Evolutionary conservation across 2,113 vertebrate species (phyloP), one percentile per base, ranked within the genome.

Genomic region (Clarias gariepinus): DNA sequence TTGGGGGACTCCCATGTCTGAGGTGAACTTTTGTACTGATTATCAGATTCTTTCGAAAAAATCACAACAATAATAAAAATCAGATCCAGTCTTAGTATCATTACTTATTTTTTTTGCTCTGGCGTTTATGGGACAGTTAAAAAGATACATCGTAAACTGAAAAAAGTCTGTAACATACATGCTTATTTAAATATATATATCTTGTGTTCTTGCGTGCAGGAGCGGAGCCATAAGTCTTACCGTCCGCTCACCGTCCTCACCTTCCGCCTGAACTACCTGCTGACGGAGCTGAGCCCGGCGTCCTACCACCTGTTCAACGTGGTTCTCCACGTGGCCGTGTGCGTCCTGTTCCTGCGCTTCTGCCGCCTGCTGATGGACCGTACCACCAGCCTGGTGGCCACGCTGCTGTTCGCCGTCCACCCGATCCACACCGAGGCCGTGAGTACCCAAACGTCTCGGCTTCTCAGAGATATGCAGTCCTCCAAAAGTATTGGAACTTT

Each of bases 1-100:
- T 92, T 99, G 98, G 98, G 98, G 98, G 78, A 99, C 98, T 10
- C 98, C 98, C 16, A 99, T 99, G 98, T 95, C 96, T 73, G 98
- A 99, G 97, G 98, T 97, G 94, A 93, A 28, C 55, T 6, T 18
- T 55, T 33, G 19, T 28, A n/a, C 13, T 77, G 41, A 13, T 9
- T 33, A 16, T 28, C 33, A 60, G 30, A 60, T 41, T 30, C 36
- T 33, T 30, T 30, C 63, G 1, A 30, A 28, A 64, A 12, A 9
- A 61, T 8, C 47, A 47, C 47, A 47, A 47, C 7, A 47, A 47
- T 8, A 61, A 3, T 11, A 63, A 63, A 25, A 66, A n/a, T 13
- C 23, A 1, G 61, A 11, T 63, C 3, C 23, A 28, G 7, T 47
- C 47, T 47, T 47, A 47, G 47, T 47, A 47, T 47, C 1, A 7